A percentile compares a stretch with the other conserved stretches of the same genome.
Evolutionary conservation across 2,113 vertebrate genomes (phyloP).

Genomic region (Nyctereutes procyonoides): DNA sequence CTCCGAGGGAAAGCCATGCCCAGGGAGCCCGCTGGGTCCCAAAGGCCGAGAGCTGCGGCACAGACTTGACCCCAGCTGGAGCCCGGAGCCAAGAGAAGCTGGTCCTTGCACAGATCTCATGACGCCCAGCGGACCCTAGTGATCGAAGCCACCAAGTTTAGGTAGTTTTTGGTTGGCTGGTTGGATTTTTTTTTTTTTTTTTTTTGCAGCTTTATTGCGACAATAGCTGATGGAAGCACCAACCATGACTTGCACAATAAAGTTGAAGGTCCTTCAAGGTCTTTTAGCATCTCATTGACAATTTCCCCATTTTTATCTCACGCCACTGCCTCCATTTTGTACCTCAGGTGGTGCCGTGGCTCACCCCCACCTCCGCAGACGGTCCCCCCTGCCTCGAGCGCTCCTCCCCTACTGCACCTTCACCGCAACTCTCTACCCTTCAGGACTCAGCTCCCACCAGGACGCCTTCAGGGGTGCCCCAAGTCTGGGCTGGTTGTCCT

Average conservation of each 20-base stretch:
- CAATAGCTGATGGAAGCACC: neutral
- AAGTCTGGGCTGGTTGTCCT: too few species aligned
- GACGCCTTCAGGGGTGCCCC: neutral
- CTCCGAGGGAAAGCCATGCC: neutral
- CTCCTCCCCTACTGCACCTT: too few species aligned
- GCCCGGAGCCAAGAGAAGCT: neutral
- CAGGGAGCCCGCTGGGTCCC: neutral
- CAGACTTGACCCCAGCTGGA: neutral
- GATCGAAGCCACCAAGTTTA: neutral
- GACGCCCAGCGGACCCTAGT: neutral
- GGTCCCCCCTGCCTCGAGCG: too few species aligned
- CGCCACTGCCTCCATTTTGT: neutral
- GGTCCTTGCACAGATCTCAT: neutral
- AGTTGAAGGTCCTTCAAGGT: neutral
- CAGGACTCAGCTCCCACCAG: neutral
- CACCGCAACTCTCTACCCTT: neutral
- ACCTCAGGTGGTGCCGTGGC: accelerated
- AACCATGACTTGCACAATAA: neutral
- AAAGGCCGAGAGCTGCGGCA: neutral
- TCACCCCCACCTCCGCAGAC: neutral
- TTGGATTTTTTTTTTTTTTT: too few species aligned
- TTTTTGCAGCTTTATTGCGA: neutral
- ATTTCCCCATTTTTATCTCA: neutral
- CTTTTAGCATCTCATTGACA: neutral
- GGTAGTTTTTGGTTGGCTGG: too few species aligned